Evolutionary conservation across 1,140 invertebrate genomes (phyloP).

Genomic region (Armadillidium nasatum): DNA sequence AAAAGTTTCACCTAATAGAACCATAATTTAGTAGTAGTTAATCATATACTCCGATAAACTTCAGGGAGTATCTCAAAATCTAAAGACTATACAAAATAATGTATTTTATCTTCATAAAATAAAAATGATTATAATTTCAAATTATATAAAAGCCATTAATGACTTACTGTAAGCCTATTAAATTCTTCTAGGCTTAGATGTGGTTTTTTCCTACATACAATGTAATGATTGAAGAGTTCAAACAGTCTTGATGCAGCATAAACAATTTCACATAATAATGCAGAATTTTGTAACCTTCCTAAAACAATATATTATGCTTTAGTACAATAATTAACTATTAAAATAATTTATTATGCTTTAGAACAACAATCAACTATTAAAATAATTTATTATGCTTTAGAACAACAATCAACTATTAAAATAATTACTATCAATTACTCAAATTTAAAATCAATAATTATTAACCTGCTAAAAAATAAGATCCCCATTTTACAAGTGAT

Average conservation of each 20-base stretch:
- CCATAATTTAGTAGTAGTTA: too few relatives aligned
- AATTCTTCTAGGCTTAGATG: conserved; percentile 27
- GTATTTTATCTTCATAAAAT: too few relatives aligned
- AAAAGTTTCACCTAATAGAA: too few relatives aligned
- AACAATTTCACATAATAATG: conserved; percentile 38
- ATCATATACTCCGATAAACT: too few relatives aligned
- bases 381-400: background rate
- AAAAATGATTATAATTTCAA: too few relatives aligned
- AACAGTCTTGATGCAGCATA: conserved; percentile 39
- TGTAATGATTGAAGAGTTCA: conserved; percentile 42
- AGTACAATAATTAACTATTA: background rate
- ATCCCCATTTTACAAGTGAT: conserved; percentile 29
- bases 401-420: background rate
- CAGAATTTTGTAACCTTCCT: conserved; percentile 35
- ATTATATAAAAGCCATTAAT: background rate
- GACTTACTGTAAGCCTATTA: conserved; percentile 33
- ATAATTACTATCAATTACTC: background rate
- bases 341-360: background rate
- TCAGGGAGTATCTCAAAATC: too few relatives aligned
- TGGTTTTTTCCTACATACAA: conserved; percentile 23
- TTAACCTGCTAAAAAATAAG: conserved; percentile 25
- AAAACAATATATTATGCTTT: background rate
- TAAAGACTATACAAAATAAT: too few relatives aligned
- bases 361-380: background rate
- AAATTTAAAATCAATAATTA: background rate